Evolutionary conservation across 2,797 vertebrate genomes (phyloP), one percentile per base, ranked within the genome.

Genomic region (Periophthalmus magnuspinnatus): DNA sequence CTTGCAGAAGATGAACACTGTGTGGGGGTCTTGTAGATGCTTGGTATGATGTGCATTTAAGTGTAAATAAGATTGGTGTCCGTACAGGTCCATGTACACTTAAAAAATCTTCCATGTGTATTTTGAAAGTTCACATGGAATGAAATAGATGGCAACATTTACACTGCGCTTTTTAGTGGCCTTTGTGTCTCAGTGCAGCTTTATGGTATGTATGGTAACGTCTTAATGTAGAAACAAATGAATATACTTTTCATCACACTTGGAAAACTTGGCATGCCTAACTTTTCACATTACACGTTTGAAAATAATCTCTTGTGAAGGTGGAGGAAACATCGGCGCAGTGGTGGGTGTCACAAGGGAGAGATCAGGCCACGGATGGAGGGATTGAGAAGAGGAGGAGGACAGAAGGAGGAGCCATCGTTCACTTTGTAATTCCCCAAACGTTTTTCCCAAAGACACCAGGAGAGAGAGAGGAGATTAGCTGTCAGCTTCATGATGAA

Each of bases 401-500:
- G 52, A 55, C 66, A 56, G 69, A 55, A 52, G 73, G 60, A 65
- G 70, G 38, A 79, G 68, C 24, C 80, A 84, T 89, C 84, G 78
- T 86, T 88, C 81, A 85, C 72, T 83, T 67, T 76, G 70, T 76
- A 82, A 81, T 76, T 67, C 81, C 57, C 70, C 75, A 55, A 81
- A 83, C 70, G 76, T n/a, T 60, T 54, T 58, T 74, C 65, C 36
- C 67, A 81, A 68, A 72, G 76, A 82, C 24, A 73, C 67, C 2
- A 7, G 38, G 67, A 70, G 59, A 70, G 71, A 59, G 63, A 34
- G 61, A 22, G 71, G 13, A 52, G 24, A 93, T 92, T 92, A 91
- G 88, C 89, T 91, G 92, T 94, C 91, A 93, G 79, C 84, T 82
- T 75, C 67, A 88, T 94, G 93, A 93, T 93, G 92, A 93, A 94